Conservation (phyloP, 2,888 invertebrate species). For the Drosophila formosana region DNA sequence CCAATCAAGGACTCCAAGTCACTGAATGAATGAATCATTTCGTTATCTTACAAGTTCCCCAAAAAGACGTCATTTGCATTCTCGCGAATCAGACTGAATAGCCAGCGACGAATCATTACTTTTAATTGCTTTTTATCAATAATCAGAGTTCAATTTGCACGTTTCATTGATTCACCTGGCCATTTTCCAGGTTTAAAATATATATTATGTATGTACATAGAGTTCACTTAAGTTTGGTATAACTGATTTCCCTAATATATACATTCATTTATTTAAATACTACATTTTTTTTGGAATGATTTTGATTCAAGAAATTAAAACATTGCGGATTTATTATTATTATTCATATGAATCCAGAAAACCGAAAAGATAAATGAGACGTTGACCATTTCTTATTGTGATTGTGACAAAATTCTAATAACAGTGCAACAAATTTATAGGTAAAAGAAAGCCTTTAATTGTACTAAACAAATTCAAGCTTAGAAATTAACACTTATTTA, state of each 20-base stretch:
- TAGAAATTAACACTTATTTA: background rate
- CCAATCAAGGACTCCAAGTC: slow-evolving; percentile 29
- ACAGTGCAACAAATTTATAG: too few species aligned
- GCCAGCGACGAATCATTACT: slow-evolving; percentile 29
- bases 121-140: slow-evolving; percentile 36
- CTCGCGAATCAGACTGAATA: slow-evolving; percentile 30
- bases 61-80: slow-evolving; percentile 48
- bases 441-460: background rate
- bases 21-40: slow-evolving; percentile 11
- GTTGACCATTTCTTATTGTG: background rate
- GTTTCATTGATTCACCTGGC: background rate
- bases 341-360: too few species aligned
- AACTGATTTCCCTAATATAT: too few species aligned
- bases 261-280: too few species aligned
- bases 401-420: background rate
- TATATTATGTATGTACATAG: too few species aligned
- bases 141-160: slow-evolving; percentile 29
- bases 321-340: too few species aligned
- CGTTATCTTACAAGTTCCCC: slow-evolving; percentile 18
- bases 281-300: too few species aligned
- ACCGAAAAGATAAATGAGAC: too few species aligned
- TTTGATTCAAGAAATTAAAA: too few species aligned
- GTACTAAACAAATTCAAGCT: background rate
- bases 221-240: too few species aligned
- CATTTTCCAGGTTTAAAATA: background rate